Conservation (phyloP, 2,888 invertebrate species). For the Metellina segmentata region DNA sequence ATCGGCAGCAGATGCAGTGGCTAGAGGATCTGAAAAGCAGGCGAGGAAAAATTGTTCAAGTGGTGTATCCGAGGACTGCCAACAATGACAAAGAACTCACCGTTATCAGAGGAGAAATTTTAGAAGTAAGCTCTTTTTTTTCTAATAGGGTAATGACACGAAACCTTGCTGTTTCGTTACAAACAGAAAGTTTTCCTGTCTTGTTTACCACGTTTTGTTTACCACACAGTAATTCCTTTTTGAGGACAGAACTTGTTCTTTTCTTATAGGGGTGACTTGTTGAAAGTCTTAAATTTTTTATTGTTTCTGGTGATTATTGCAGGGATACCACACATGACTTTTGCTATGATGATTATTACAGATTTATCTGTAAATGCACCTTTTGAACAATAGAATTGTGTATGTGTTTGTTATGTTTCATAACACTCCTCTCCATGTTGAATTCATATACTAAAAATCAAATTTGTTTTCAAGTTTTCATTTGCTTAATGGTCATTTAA, state of each 20-base stretch:
- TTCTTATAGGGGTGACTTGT: not conserved
- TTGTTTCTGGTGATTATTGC: too few species aligned
- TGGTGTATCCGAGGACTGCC: constrained; percentile 97
- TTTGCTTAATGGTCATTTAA: not conserved
- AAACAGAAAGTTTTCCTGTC: not conserved
- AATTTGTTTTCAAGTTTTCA: not conserved
- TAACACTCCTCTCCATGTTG: too few species aligned
- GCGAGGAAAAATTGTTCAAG: constrained; percentile 91
- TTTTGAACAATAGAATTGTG: too few species aligned
- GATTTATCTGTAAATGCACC: too few species aligned
- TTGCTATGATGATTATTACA: too few species aligned
- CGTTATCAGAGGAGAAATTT: constrained; percentile 91
- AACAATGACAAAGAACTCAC: constrained; percentile 99
- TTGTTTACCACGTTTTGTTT: not conserved
- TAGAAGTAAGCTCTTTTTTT: constrained; percentile 87
- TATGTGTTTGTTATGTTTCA: too few species aligned
- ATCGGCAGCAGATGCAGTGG: constrained; percentile 83
- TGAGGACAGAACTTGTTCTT: not conserved
- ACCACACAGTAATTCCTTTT: not conserved
- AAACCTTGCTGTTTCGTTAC: not conserved
- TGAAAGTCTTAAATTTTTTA: too few species aligned
- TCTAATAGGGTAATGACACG: not conserved
- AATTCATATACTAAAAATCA: too few species aligned
- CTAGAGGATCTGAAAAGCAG: constrained; percentile 88
- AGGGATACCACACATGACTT: too few species aligned